phyloP scores from a whole-genome alignment of 2,888 invertebrate species.

The Tachina lurida region DNA sequence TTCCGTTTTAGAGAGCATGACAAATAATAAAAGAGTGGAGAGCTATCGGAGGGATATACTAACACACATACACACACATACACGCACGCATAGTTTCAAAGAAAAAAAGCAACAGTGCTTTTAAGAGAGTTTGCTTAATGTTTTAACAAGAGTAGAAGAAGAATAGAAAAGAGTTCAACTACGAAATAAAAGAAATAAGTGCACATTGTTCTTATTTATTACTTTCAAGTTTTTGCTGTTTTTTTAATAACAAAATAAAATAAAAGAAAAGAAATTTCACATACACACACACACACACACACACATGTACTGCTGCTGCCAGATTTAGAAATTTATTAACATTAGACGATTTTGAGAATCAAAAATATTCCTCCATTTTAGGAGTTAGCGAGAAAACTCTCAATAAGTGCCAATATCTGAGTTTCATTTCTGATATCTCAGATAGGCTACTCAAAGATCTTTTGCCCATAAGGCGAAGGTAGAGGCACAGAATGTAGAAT shows the following conservation, averaged over 20 bases:
- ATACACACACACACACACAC: too few relatives aligned
- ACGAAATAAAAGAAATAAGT: neutral
- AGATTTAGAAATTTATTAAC: neutral
- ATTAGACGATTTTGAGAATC: neutral
- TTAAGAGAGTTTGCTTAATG: constrained; percentile 36
- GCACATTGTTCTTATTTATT: constrained; percentile 7
- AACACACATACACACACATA: neutral
- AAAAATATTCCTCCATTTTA: too few relatives aligned
- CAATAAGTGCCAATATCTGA: too few relatives aligned
- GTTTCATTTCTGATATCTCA: too few relatives aligned
- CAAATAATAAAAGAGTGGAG: constrained; percentile 6
- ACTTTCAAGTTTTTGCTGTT: neutral
- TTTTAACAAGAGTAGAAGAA: neutral
- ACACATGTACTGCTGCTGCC: neutral
- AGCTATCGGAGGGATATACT: neutral
- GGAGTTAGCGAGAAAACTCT: too few relatives aligned
- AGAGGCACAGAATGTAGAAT: too few relatives aligned
- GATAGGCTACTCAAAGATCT: too few relatives aligned
- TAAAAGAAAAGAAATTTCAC: constrained; percentile 8
- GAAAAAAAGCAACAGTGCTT: constrained; percentile 60
- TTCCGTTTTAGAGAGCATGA: constrained; percentile 58
- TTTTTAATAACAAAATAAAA: constrained; percentile 31
- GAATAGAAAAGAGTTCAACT: neutral
- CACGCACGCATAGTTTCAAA: neutral
- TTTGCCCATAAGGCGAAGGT: too few relatives aligned